A percentile compares a stretch with the other conserved stretches of the same genome.
Evolutionary conservation across 2,888 invertebrate species (phyloP).

Genomic region (Parthenolecanium corni): DNA sequence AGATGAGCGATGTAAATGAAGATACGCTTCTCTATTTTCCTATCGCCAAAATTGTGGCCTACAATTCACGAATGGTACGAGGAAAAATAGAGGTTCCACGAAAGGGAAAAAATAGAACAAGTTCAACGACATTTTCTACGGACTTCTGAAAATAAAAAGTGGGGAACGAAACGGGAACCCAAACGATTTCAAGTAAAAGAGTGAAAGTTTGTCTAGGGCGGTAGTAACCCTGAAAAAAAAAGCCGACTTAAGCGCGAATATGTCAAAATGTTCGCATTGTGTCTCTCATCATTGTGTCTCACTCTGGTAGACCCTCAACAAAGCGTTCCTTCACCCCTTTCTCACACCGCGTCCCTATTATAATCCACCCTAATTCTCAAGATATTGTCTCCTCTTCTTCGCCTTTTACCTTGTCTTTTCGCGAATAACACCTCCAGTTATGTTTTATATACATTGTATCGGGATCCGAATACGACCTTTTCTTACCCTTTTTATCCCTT

Average conservation of each 20-base stretch:
- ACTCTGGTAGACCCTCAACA: too few species aligned
- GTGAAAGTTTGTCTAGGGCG: constrained; percentile 14
- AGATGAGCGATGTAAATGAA: too few species aligned
- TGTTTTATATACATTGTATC: constrained; percentile 1
- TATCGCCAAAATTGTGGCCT: too few species aligned
- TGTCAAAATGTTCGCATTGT: constrained; percentile 7
- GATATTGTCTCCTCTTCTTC: constrained; percentile 21
- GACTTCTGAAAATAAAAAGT: neutral
- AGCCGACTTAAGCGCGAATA: constrained; percentile 9
- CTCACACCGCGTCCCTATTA: constrained; percentile 15
- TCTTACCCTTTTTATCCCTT: constrained; percentile 16
- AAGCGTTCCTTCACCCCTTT: neutral
- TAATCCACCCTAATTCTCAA: constrained; percentile 27
- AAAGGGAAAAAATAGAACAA: neutral
- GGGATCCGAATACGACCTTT: constrained; percentile 24
- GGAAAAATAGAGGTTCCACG: too few species aligned
- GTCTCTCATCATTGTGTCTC: too few species aligned
- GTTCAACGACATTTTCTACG: neutral
- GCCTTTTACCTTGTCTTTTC: constrained; percentile 2
- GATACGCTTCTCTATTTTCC: too few species aligned
- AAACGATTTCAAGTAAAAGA: constrained; percentile 5
- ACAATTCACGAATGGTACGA: too few species aligned
- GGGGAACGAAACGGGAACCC: neutral
- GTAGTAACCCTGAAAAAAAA: neutral
- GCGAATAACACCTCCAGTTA: neutral